Percentiles rank a stretch among this genome's conserved stretches.
Conservation (phyloP, 2,113 vertebrate species). For the Phaethornis superciliosus region DNA sequence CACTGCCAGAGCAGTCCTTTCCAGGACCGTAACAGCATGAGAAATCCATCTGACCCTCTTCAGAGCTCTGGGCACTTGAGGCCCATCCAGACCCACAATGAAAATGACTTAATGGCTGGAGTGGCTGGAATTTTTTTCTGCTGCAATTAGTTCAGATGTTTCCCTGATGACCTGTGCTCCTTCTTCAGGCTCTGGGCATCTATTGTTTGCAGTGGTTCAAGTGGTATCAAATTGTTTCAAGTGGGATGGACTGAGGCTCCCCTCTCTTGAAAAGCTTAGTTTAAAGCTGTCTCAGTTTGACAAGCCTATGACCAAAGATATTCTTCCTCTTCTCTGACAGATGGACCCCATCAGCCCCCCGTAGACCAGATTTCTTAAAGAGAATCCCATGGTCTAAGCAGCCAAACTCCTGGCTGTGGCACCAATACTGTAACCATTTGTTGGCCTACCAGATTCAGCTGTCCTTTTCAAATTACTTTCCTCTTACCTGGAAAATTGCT, state of each 20-base stretch:
- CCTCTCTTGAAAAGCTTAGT: neutral
- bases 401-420: too few relatives aligned
- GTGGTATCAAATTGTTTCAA: neutral
- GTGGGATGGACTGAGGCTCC: neutral
- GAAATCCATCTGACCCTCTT: neutral
- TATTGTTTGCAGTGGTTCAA: neutral
- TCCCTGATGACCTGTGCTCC: too few relatives aligned
- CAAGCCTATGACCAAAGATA: neutral
- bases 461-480: too few relatives aligned
- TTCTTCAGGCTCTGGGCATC: too few relatives aligned
- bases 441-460: too few relatives aligned
- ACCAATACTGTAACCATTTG: too few relatives aligned
- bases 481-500: neutral
- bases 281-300: neutral
- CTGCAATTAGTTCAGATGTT: too few relatives aligned
- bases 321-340: neutral
- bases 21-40: neutral
- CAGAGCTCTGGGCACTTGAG: fast-evolving
- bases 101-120: too few relatives aligned
- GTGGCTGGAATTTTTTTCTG: too few relatives aligned
- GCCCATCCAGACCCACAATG: neutral
- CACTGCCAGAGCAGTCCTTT: fast-evolving
- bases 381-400: neutral
- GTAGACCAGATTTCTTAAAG: neutral
- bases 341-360: neutral